phyloP scores from a whole-genome alignment of 2,888 invertebrate genomes.

The Thymelicus lineola region DNA sequence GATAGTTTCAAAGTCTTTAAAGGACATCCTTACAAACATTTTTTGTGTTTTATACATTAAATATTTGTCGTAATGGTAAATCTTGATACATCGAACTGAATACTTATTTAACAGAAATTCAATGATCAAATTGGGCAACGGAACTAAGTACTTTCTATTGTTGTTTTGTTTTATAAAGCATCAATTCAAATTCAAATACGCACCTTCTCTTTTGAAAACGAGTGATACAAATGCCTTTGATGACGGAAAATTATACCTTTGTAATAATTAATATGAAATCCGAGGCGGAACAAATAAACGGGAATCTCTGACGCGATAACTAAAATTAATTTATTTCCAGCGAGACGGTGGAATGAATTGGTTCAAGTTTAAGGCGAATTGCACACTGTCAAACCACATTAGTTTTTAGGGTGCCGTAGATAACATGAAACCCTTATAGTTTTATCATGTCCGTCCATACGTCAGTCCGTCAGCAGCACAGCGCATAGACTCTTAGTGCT shows the following conservation, averaged over 20 bases:
- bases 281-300: constrained; percentile 12
- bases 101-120: not conserved
- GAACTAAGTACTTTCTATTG: not conserved
- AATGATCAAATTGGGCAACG: not conserved
- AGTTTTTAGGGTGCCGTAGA: not conserved
- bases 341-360: not conserved
- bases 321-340: constrained; percentile 3
- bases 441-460: no score
- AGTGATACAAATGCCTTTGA: constrained; percentile 21
- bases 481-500: no score
- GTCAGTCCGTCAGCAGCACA: no score
- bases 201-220: constrained; percentile 7
- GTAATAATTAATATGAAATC: constrained; percentile 23
- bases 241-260: constrained; percentile 18
- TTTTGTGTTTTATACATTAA: no score
- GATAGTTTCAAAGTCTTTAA: no score
- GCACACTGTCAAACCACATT: not conserved
- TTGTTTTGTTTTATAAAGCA: not conserved
- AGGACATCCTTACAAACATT: no score
- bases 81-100: no score
- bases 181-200: not conserved
- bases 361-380: not conserved
- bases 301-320: constrained; percentile 4
- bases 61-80: no score
- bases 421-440: not conserved